Base-by-base conservation (phyloP, 2,113 vertebrate genomes). In the Rissa tridactyla region DNA sequence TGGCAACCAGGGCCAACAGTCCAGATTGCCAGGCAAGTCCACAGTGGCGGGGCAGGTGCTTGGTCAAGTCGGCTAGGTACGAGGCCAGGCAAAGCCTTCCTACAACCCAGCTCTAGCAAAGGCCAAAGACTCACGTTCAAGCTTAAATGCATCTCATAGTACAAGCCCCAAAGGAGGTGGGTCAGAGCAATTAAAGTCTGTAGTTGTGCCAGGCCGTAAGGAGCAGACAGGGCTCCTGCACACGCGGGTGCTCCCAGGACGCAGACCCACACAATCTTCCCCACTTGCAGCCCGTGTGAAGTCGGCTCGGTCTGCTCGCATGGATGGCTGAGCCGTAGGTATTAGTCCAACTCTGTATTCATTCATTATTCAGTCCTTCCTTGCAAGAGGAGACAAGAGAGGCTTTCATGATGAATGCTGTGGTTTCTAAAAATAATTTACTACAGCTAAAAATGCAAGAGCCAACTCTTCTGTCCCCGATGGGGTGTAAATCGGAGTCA, bases 301-400 rank as follows among this genome's bases (percentile, higher is more conserved):
- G 57, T 5, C 75, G 65, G 58, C 76, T 78, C 18, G 6, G 42
- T 23, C 73, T 38, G 29, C 66, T 82, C 62, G 21, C 54, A n/a
- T 34, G 90, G 82, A 44, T 13, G 13, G 72, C 77, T 73, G 72
- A 83, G 72, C 30, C 4, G 0, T 34, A 77, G 79, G 5, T 71
- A 82, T 46, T 70, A 83, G 76, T 78, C 38, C 80, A 66, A 42
- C 76, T 70, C 72, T 78, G 62, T 72, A 54, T 84, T 92, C 91
- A 95, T 95, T 96, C 91, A 94, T 96, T 91, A 92, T 95, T 94
- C 89, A 92, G 89, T 86, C 91, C 92, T 92, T 92, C 86, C 93
- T 92, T 71, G 60, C 55, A 78, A 62, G 69, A 91, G 75, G 51
- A 94, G 80, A 86, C 82, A 73, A 80, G 86, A 89, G 54, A 91